Evolutionary conservation across 2,797 vertebrate genomes (phyloP).

Genomic region (Arremon brunneinucha): DNA sequence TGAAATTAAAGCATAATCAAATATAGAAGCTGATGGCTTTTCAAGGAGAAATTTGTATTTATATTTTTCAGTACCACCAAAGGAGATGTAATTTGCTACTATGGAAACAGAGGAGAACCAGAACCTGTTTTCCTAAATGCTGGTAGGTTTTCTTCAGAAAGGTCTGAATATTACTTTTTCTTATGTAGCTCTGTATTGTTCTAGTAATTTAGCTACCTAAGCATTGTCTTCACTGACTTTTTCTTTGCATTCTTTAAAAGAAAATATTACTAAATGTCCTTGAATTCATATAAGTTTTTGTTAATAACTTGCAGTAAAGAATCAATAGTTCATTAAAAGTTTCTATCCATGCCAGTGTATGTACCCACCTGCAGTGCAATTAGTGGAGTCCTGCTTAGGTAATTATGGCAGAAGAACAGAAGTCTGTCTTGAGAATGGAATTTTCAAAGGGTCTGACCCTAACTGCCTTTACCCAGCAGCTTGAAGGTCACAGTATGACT

Average conservation of each 20-base stretch:
- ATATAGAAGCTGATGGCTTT: constrained; percentile 28
- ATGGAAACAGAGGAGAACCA: constrained; percentile 91
- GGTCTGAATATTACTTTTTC: neutral
- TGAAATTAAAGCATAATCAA: constrained; percentile 42
- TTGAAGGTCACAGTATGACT: neutral
- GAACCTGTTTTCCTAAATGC: constrained; percentile 86
- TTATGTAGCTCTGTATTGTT: neutral
- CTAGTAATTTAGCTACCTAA: neutral
- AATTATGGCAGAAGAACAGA: neutral
- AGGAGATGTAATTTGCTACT: constrained; percentile 95
- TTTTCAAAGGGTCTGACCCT: neutral
- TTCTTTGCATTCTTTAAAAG: neutral
- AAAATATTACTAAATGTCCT: neutral
- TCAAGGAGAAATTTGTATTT: constrained; percentile 50
- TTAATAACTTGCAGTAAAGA: neutral
- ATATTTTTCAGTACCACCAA: constrained; percentile 81
- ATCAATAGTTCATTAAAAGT: neutral
- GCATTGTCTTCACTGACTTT: neutral
- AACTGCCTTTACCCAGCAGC: neutral
- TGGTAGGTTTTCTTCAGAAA: constrained; percentile 78
- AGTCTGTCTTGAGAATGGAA: neutral
- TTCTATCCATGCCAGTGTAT: neutral
- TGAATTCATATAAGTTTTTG: neutral
- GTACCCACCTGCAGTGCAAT: neutral
- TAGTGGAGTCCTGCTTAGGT: neutral